Base-by-base conservation (phyloP, 2,797 vertebrate species). In the Sebastes nivosus region DNA sequence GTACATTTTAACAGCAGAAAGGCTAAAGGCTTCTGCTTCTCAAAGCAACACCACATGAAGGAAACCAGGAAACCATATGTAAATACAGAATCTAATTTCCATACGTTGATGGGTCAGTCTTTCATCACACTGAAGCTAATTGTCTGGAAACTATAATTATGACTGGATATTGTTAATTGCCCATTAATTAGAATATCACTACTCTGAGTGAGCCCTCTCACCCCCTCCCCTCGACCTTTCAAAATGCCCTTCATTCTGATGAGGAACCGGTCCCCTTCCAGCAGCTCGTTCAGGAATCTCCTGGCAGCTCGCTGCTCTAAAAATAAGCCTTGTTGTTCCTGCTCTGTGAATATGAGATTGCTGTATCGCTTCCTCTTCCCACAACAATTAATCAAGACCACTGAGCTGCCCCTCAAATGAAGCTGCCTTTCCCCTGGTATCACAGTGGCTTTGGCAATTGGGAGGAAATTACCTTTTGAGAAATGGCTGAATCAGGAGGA, bases 311-410 rank as follows among this genome's bases (percentile, higher is more conserved):
- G n/a, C 74, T 2, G 55, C 18, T 22, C 75, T 77, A 77, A 69
- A 77, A 77, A 77, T 77, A 77, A 60, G 20, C 30, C 42, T 7
- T 14, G 66, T 77, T 50, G 67, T 46, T 27, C 24, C 65, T 24
- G 38, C 29, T 16, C 29, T 24, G 66, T 69, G 75, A 67, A 32
- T 77, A 63, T 58, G 57, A 60, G 57, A 46, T 27, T 27, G 16
- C 38, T 24, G 50, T 46, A 63, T 61, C 66, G 16, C 57, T 77
- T 29, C 55, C 38, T 50, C 65, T 77, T 77, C 75, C 75, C 75
- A 77, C 34, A 77, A 69, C 75, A 77, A 77, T 77, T 77, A 77
- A 77, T 77, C 75, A 77, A 59, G 36, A 9, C 34, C 29, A 42
- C 57, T 77, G 59, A 68, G 66, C 57, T 59, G 18, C 50, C 57